These are phyloP conservation scores for Campoplex nolae DNA, from an alignment of 2,888 invertebrate genomes.

Conservation along the genomic window DNA sequence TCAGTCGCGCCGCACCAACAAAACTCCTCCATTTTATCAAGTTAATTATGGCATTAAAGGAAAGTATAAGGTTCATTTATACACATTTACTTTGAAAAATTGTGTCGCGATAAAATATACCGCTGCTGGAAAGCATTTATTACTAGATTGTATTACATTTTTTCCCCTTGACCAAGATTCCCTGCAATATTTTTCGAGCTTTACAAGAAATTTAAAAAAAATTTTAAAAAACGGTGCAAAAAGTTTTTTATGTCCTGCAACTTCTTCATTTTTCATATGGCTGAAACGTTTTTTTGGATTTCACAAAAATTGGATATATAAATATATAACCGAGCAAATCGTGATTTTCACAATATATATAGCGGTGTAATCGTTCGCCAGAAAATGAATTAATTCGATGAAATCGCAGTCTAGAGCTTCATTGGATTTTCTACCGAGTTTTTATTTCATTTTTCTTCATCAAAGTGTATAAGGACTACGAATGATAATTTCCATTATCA, in stretches of 20 bases:
- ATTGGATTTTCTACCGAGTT: background rate
- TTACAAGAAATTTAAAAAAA: too few species aligned
- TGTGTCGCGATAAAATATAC: background rate
- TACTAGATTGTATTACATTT: background rate
- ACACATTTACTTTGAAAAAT: background rate
- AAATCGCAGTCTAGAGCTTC: background rate
- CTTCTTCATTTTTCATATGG: too few species aligned
- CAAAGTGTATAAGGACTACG: background rate
- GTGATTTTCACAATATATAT: too few species aligned
- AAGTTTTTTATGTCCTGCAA: too few species aligned
- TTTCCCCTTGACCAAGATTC: too few species aligned
- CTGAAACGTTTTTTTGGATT: too few species aligned
- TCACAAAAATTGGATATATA: too few species aligned
- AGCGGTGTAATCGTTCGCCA: too few species aligned
- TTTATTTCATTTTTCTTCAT: background rate
- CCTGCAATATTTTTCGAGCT: too few species aligned
- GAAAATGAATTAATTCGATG: background rate
- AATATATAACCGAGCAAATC: too few species aligned
- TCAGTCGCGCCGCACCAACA: constrained; percentile 45
- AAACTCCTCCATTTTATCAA: constrained; percentile 35
- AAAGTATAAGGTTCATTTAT: constrained; percentile 8
- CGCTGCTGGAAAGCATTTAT: background rate
- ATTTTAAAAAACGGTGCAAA: too few species aligned
- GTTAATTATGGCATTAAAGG: constrained; percentile 38
- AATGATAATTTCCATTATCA: constrained; percentile 10